phyloP scores from a whole-genome alignment of 1,140 invertebrate genomes.

The Macrostomum lignano region DNA sequence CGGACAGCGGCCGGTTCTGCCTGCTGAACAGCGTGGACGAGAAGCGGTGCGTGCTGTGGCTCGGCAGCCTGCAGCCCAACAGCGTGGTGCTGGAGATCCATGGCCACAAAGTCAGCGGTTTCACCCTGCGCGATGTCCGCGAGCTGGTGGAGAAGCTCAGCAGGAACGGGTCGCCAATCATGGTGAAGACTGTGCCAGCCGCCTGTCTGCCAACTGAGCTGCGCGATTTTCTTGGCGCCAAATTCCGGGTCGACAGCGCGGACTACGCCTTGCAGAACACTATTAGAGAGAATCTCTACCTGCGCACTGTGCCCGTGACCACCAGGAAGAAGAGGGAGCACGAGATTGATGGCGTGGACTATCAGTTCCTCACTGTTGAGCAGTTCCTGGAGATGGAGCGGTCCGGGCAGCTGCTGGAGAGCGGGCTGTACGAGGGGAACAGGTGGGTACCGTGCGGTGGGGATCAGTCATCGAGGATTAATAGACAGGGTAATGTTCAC shows the following conservation, averaged over 20 bases:
- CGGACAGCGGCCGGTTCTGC: not conserved
- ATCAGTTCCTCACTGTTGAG: conserved; percentile 35
- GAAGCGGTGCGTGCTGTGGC: conserved; percentile 11
- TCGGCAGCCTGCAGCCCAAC: conserved; percentile 18
- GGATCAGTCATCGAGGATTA: too few relatives aligned
- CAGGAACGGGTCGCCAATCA: conserved; percentile 32
- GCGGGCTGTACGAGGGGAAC: conserved; percentile 38
- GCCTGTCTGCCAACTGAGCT: conserved; percentile 31
- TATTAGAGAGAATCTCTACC: conserved; percentile 40
- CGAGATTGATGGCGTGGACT: conserved; percentile 39
- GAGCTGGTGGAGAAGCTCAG: conserved; percentile 34
- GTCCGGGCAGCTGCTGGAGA: conserved; percentile 36
- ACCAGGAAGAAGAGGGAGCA: conserved; percentile 33
- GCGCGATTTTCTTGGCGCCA: conserved; percentile 34
- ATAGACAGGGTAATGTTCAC: too few relatives aligned
- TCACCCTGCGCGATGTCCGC: conserved; percentile 34
- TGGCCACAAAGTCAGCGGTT: conserved; percentile 36
- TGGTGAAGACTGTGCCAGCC: conserved; percentile 31
- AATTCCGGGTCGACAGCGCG: conserved; percentile 37
- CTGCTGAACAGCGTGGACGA: conserved; percentile 10
- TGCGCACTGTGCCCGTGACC: conserved; percentile 39
- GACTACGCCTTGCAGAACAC: conserved; percentile 41
- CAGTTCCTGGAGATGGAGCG: conserved; percentile 36
- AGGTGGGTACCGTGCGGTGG: too few relatives aligned
- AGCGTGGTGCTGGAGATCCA: conserved; percentile 37